A percentile compares a stretch with the other conserved stretches of the same genome.
phyloP scores from a whole-genome alignment of 2,888 invertebrate genomes.

The Ichneumoninae sp. region DNA sequence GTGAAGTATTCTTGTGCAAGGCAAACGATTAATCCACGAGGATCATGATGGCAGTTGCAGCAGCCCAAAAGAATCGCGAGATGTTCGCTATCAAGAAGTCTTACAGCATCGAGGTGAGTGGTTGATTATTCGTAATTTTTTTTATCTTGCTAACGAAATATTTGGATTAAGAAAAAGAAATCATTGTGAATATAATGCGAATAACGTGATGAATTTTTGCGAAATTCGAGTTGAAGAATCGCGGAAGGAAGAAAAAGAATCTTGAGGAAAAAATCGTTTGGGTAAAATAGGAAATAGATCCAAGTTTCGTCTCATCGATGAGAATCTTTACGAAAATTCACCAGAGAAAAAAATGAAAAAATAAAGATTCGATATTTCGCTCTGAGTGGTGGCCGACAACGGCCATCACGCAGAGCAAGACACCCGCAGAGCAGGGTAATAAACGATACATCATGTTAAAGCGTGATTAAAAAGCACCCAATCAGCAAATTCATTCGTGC shows the following conservation, averaged over 20 bases:
- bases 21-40: slow-evolving; percentile 20
- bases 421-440: background rate
- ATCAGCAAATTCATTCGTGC: slow-evolving; percentile 22
- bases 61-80: slow-evolving; percentile 97
- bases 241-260: too few relatives aligned
- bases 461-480: slow-evolving; percentile 9
- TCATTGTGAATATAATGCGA: background rate
- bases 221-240: too few relatives aligned
- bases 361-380: background rate
- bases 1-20: slow-evolving; percentile 67
- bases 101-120: slow-evolving; percentile 97
- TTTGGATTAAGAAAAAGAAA: background rate
- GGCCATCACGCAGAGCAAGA: background rate
- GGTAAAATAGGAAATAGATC: background rate
- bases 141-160: background rate
- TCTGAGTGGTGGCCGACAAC: background rate
- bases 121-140: background rate
- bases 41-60: slow-evolving; percentile 93
- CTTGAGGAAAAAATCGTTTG: background rate
- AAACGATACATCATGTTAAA: background rate
- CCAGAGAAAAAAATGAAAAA: background rate
- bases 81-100: slow-evolving; percentile 99
- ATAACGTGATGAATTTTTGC: background rate
- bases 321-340: background rate
- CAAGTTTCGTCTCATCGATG: background rate